Conservation (phyloP, 2,797 vertebrate genomes). For the Alouatta caraya region DNA sequence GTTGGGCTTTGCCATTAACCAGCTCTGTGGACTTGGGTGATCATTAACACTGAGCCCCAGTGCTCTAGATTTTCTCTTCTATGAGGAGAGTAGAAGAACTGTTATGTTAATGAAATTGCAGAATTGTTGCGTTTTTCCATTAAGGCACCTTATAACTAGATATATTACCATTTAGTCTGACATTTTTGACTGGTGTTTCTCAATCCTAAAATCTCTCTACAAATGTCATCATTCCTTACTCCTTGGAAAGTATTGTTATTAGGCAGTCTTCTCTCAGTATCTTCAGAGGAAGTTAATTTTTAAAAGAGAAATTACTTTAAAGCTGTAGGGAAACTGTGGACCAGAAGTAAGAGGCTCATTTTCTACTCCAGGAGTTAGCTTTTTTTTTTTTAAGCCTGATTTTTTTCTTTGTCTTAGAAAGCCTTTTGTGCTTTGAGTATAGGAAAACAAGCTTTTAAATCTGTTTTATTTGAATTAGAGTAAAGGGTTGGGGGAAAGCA, state of each 20-base stretch:
- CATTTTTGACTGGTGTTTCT: slow-evolving; percentile 5
- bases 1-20: neutral
- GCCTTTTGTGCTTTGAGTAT: slow-evolving; percentile 52
- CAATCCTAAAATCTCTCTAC: neutral
- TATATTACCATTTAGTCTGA: neutral
- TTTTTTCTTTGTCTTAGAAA: slow-evolving; percentile 53
- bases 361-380: neutral
- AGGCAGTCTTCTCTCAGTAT: neutral
- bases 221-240: neutral
- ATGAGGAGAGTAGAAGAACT: neutral
- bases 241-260: neutral
- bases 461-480: slow-evolving; percentile 73
- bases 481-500: slow-evolving; percentile 48
- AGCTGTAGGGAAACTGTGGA: neutral
- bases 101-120: neutral
- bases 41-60: neutral
- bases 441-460: slow-evolving; percentile 69
- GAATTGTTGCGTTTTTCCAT: neutral
- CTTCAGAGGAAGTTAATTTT: slow-evolving; percentile 43
- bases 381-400: neutral
- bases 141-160: neutral
- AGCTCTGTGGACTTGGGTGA: neutral
- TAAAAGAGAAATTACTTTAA: slow-evolving; percentile 35
- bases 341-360: neutral
- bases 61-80: neutral